A percentile compares a stretch with the other conserved stretches of the same genome.
phyloP scores from a whole-genome alignment of 2,797 vertebrate genomes.

The Lagocephalus sceleratus region DNA sequence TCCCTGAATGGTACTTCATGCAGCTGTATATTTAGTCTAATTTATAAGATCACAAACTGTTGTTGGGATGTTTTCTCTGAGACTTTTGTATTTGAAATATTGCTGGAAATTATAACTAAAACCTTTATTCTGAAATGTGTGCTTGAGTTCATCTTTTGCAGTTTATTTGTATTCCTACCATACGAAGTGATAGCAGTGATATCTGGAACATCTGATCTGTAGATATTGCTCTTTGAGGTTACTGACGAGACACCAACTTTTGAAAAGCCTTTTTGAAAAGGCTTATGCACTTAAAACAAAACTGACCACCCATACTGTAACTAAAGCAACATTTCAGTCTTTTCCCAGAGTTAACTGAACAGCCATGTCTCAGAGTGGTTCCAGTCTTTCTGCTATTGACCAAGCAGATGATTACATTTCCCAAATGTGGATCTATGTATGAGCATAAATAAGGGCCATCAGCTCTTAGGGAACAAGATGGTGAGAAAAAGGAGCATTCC shows the following conservation, averaged over 20 bases:
- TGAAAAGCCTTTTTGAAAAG: too few relatives aligned
- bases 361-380: not conserved
- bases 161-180: slow-evolving; percentile 30
- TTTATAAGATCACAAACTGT: slow-evolving; percentile 66
- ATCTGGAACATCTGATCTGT: slow-evolving; percentile 31
- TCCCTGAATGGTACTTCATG: slow-evolving; percentile 31
- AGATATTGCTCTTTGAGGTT: slow-evolving; percentile 15
- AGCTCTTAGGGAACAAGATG: slow-evolving; percentile 1
- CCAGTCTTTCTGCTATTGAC: not conserved
- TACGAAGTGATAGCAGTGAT: slow-evolving; percentile 10
- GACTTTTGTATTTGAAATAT: slow-evolving; percentile 64
- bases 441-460: not conserved
- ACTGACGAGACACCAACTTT: not conserved
- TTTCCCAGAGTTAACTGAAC: not conserved
- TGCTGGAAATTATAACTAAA: slow-evolving; percentile 61
- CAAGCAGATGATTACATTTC: not conserved
- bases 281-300: too few relatives aligned
- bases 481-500: slow-evolving; percentile 3
- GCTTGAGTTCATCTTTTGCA: slow-evolving; percentile 25
- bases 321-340: not conserved
- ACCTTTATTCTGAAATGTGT: slow-evolving; percentile 45
- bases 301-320: not conserved
- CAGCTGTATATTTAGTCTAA: slow-evolving; percentile 62
- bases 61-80: slow-evolving; percentile 54
- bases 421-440: not conserved